These are phyloP conservation scores for Upupa epops DNA, from an alignment of 2,113 vertebrate genomes.

Conservation along the genomic window DNA sequence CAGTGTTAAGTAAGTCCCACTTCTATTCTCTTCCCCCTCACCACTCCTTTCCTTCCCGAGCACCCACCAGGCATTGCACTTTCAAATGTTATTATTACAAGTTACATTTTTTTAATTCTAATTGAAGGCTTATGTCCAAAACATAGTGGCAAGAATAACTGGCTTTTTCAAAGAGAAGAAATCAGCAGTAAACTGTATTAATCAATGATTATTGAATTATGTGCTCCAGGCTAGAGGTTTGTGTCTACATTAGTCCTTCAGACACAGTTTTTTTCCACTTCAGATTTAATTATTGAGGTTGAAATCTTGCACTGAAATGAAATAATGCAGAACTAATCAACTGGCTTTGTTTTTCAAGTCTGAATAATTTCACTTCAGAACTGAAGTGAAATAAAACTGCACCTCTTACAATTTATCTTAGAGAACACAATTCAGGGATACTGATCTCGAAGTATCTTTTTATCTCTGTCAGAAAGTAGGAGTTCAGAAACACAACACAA, in stretches of 20 bases:
- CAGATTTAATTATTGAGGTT: slow-evolving; percentile 69
- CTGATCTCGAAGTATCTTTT: not conserved
- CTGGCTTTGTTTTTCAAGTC: slow-evolving; percentile 11
- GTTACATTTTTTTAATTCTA: slow-evolving; percentile 36
- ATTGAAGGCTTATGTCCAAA: slow-evolving; percentile 58
- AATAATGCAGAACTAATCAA: slow-evolving; percentile 60
- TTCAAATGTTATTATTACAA: slow-evolving; percentile 22
- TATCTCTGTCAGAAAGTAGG: not conserved
- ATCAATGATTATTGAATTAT: slow-evolving; percentile 75
- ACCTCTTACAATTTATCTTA: not conserved
- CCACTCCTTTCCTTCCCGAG: not conserved
- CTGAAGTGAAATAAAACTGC: not conserved
- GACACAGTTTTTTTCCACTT: slow-evolving; percentile 58
- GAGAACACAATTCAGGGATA: not conserved
- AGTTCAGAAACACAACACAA: not conserved
- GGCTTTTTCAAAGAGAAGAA: slow-evolving; percentile 66
- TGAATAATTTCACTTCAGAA: slow-evolving; percentile 32
- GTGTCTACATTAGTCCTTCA: slow-evolving; percentile 61
- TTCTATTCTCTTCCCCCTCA: not conserved
- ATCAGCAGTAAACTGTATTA: slow-evolving; percentile 69
- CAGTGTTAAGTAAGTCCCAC: slow-evolving; percentile 26
- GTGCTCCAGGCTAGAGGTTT: slow-evolving; percentile 58
- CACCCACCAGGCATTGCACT: not conserved
- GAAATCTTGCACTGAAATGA: slow-evolving; percentile 64
- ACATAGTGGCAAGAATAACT: slow-evolving; percentile 56